Base-by-base conservation (phyloP, 2,113 vertebrate species). In the Capra hircus region DNA sequence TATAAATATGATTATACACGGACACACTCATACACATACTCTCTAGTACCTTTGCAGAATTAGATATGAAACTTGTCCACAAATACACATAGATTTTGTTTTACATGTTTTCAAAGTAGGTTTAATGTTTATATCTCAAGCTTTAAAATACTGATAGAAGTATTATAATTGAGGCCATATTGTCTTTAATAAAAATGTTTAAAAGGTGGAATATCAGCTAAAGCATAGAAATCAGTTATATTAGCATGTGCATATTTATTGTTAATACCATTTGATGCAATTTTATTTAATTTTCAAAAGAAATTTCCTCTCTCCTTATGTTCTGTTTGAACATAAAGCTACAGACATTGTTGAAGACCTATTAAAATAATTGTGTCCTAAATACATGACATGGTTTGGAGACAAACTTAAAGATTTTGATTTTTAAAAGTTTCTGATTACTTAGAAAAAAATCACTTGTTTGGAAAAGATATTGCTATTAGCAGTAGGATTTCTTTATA, bases 271-370 rank as follows among this genome's bases (percentile, higher is more conserved):
- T 55, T 93, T 25, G 17, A 62, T 62, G 11, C 52, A 21, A 92
- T 94, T 81, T 71, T 16, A 71, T 92, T 95, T 84, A 62, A 77
- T 95, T 82, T 97, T n/a, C 16, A 88, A 25, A 88, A 50, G 25
- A 91, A 89, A 36, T 83, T 77, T 93, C 48, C 21, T 95, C 5
- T 64, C 9, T 33, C 10, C 21, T 84, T 14, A 83, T 43, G 4
- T 33, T 93, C 23, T 45, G 1, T 95, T 92, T 97, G 64, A 62
- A 62, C 28, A 30, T 30, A 85, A 23, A 96, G 91, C 84, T 62
- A 71, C 16, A 92, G n/a, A 50, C 82, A 4, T 87, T 81, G 52
- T 93, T 52, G 16, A 83, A 71, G 17, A 12, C 5, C 33, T 55
- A 45, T 57, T 67, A 52, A 93, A 91, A 74, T 82, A 30, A 95